Evolutionary conservation across 2,888 invertebrate genomes (phyloP).

Genomic region (Stomorhina lunata): DNA sequence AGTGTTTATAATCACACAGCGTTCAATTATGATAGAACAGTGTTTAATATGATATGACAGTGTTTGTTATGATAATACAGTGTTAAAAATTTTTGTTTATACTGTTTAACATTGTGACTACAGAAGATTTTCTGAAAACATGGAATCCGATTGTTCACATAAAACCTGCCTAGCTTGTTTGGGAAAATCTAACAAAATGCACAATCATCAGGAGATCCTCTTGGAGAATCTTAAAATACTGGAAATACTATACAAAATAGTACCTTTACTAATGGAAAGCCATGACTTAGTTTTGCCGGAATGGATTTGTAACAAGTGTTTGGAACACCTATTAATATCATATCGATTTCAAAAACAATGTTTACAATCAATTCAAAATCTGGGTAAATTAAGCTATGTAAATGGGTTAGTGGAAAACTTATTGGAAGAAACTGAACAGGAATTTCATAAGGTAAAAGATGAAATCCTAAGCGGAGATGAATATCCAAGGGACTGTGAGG

Average conservation of each 20-base stretch:
- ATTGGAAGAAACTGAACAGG: neutral
- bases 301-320: constrained; percentile 77
- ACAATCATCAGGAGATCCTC: neutral
- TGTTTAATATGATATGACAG: too few relatives aligned
- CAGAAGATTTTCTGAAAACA: too few relatives aligned
- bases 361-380: constrained; percentile 73
- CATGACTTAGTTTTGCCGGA: neutral
- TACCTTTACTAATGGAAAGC: constrained; percentile 12
- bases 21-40: too few relatives aligned
- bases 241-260: constrained; percentile 20
- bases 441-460: too few relatives aligned
- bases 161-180: constrained; percentile 35
- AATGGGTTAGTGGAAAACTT: neutral
- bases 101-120: too few relatives aligned
- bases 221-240: constrained; percentile 23
- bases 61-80: too few relatives aligned
- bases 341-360: constrained; percentile 81
- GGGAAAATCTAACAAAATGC: neutral
- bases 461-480: too few relatives aligned
- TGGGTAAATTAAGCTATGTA: neutral
- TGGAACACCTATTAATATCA: constrained; percentile 80
- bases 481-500: too few relatives aligned
- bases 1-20: too few relatives aligned
- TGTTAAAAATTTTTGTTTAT: too few relatives aligned
- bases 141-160: too few relatives aligned